Evolutionary conservation across 2,113 vertebrate species (phyloP).

Genomic region (Gobiocypris rarus): DNA sequence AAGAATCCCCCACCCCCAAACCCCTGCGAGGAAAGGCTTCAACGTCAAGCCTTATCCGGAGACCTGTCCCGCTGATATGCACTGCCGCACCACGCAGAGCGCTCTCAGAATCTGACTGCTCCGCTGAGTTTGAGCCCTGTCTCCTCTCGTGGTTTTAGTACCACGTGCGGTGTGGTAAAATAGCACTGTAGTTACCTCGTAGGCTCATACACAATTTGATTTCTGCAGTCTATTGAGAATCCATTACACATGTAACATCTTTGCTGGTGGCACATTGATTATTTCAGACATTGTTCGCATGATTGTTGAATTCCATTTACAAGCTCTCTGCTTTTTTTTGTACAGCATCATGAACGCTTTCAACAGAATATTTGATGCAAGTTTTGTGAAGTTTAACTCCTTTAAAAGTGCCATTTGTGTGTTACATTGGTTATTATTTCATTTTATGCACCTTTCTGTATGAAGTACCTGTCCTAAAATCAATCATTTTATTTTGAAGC

Average conservation of each 20-base stretch:
- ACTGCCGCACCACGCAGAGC: constrained; percentile 29
- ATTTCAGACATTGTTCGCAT: constrained; percentile 14
- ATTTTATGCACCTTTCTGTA: constrained; percentile 2
- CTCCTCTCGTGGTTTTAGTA: constrained; percentile 36
- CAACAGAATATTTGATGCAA: neutral
- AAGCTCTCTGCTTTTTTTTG: neutral
- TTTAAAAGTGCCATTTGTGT: neutral
- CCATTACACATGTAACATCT: constrained; percentile 7
- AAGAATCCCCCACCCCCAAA: constrained; percentile 14
- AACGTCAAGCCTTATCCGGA: constrained; percentile 44
- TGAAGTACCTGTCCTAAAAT: neutral
- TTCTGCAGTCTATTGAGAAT: constrained; percentile 31
- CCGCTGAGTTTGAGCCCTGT: constrained; percentile 33
- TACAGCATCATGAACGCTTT: neutral
- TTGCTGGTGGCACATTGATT: constrained; percentile 23
- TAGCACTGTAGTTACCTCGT: neutral
- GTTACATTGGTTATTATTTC: neutral
- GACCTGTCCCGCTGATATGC: constrained; percentile 31
- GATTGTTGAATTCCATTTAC: constrained; percentile 17
- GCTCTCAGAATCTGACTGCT: constrained; percentile 22
- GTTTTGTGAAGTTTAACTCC: neutral
- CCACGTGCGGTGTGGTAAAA: constrained; percentile 21
- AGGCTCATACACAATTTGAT: neutral
- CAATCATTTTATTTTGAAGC: constrained; percentile 2
- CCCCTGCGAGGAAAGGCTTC: constrained; percentile 28